These are phyloP conservation scores for Platorchestia sp. DNA, from an alignment of 1,140 invertebrate species.

Conservation along the genomic window DNA sequence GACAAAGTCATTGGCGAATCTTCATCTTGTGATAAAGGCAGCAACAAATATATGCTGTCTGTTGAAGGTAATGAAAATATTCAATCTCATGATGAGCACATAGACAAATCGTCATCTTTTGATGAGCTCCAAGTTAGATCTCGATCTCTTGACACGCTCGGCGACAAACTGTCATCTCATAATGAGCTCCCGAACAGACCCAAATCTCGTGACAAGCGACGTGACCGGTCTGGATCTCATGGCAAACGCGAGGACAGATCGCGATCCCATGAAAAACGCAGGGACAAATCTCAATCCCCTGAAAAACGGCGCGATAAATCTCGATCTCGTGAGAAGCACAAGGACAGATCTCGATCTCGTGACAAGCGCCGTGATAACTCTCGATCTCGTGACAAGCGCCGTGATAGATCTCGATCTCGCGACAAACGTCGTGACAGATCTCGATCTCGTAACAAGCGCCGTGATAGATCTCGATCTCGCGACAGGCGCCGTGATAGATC, in stretches of 20 bases:
- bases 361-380: neutral
- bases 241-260: neutral
- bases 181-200: too few species aligned
- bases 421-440: neutral
- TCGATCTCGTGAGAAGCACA: neutral
- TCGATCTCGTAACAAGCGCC: too few species aligned
- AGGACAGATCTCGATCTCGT: neutral
- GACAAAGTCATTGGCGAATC: neutral
- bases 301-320: neutral
- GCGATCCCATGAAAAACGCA: neutral
- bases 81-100: neutral
- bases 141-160: neutral
- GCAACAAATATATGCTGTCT: neutral
- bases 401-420: neutral
- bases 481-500: too few species aligned
- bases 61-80: neutral
- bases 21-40: neutral
- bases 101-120: neutral
- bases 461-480: too few species aligned
- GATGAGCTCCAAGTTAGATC: neutral
- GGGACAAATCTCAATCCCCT: neutral
- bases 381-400: neutral
- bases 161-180: too few species aligned
- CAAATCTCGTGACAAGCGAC: neutral
- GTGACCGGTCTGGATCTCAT: neutral